Evolutionary conservation across 37 sponge, comb jelly and placozoan genomes (phyloP).

Genomic region (Aplysina aerophoba): DNA sequence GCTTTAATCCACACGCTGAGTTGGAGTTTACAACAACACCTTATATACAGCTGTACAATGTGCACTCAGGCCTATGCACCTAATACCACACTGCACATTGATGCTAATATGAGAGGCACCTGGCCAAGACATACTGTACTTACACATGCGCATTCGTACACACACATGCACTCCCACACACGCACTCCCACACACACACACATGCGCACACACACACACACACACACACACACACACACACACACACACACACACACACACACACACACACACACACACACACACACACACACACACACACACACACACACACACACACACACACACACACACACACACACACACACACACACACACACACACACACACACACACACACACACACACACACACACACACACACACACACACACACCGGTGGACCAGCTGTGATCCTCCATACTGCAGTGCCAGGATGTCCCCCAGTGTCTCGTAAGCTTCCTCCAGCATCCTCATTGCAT

Average conservation of each 20-base stretch:
- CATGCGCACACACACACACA: too few species aligned
- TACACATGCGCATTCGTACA: too few species aligned
- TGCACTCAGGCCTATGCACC: too few species aligned
- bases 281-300: background rate
- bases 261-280: background rate
- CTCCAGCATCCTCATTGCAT: conserved; percentile 81
- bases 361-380: conserved; percentile 26
- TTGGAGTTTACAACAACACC: too few species aligned
- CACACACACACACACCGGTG: conserved; percentile 39
- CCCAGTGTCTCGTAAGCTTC: conserved; percentile 94
- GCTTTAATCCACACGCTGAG: too few species aligned
- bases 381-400: background rate
- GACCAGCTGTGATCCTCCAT: conserved; percentile 96
- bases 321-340: conserved; percentile 35
- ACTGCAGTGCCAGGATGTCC: conserved; percentile 97
- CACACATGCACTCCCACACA: too few species aligned
- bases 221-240: background rate
- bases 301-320: conserved; percentile 18
- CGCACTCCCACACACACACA: too few species aligned
- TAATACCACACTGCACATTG: too few species aligned
- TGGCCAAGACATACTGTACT: too few species aligned
- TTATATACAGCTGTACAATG: too few species aligned
- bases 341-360: conserved; percentile 29
- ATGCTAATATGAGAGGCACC: too few species aligned
- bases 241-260: background rate